A percentile compares a stretch with the other conserved stretches of the same genome.
Conservation (phyloP, 2,888 invertebrate species). For the Dorcus parallelipipedus region DNA sequence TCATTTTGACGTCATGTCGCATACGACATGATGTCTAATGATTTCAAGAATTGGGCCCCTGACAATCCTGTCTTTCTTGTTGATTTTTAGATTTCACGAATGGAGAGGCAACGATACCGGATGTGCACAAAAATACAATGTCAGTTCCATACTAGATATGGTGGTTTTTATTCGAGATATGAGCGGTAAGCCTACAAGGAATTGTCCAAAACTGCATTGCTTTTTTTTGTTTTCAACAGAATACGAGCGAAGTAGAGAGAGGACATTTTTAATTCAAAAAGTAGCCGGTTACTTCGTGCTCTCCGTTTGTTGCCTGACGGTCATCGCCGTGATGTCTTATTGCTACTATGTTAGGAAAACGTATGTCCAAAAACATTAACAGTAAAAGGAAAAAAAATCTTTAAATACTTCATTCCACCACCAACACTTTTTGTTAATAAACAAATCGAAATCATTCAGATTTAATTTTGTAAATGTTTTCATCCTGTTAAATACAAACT, state of each 20-base stretch:
- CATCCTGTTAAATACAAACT: no score
- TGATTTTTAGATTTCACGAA: constrained; percentile 21
- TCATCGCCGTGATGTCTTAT: constrained; percentile 12
- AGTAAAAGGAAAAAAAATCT: no score
- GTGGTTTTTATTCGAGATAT: neutral
- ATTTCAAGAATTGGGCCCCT: no score
- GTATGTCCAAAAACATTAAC: constrained; percentile 11
- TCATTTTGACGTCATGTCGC: no score
- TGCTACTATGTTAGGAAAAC: constrained; percentile 14
- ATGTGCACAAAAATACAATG: constrained; percentile 20
- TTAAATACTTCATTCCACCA: no score
- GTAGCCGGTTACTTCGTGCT: constrained; percentile 16
- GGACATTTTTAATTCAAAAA: constrained; percentile 16
- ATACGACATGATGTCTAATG: no score
- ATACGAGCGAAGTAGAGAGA: constrained; percentile 6
- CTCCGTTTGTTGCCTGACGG: constrained; percentile 8
- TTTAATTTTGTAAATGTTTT: no score
- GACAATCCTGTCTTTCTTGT: neutral
- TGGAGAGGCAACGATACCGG: constrained; percentile 20
- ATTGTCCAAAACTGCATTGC: neutral
- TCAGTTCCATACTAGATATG: constrained; percentile 1
- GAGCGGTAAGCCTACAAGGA: neutral
- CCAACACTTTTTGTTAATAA: no score
- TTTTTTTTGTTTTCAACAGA: neutral
- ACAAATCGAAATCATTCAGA: no score